Conservation (phyloP, 2,797 vertebrate species). For the Bradypus variegatus region DNA sequence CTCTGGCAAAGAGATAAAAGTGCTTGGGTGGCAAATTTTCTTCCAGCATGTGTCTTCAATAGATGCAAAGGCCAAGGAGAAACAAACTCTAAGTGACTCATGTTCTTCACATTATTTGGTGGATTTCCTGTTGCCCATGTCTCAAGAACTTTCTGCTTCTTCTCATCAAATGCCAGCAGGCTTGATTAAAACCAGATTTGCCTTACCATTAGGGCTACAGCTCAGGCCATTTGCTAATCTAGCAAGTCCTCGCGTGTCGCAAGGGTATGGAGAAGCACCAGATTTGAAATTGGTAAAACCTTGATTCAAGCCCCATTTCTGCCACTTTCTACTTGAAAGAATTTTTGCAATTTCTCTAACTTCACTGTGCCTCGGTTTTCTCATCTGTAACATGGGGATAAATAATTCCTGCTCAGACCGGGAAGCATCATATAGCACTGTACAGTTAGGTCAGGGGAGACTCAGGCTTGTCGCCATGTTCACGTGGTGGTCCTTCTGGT, state of each 20-base stretch:
- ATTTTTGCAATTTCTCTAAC: not conserved
- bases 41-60: not conserved
- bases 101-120: not conserved
- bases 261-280: too few relatives aligned
- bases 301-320: not conserved
- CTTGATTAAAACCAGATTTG: not conserved
- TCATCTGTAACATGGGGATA: not conserved
- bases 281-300: not conserved
- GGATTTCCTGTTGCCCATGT: not conserved
- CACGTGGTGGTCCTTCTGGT: fast-evolving
- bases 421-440: fast-evolving
- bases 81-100: not conserved
- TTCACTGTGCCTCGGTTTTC: not conserved
- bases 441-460: not conserved
- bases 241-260: fast-evolving
- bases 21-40: not conserved
- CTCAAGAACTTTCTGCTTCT: not conserved
- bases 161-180: not conserved
- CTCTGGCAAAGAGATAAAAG: constrained; percentile 23
- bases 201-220: fast-evolving
- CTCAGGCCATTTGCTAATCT: not conserved
- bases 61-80: not conserved
- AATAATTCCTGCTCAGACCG: fast-evolving
- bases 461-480: fast-evolving
- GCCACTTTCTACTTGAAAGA: not conserved